Conservation (phyloP, 2,797 vertebrate species). For the Myripristis murdjan region DNA sequence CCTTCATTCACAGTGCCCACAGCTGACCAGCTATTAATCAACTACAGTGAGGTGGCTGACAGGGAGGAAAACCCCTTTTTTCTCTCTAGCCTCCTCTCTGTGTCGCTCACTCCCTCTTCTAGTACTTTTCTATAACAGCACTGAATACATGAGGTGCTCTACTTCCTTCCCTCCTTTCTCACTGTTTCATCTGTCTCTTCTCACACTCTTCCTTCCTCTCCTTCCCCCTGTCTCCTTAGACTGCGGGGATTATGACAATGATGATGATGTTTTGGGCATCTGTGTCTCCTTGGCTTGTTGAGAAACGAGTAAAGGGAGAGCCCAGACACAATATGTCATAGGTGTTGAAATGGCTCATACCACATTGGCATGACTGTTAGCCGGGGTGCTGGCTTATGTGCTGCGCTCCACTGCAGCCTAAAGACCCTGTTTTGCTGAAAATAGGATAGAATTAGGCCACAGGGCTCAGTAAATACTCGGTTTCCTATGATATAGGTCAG, state of each 20-base stretch:
- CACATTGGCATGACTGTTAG: constrained; percentile 43
- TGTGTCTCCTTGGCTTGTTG: constrained; percentile 60
- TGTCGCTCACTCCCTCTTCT: constrained; percentile 44
- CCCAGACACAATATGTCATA: constrained; percentile 73
- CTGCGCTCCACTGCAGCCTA: constrained; percentile 12
- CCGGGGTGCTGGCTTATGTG: constrained; percentile 33
- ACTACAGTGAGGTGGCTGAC: constrained; percentile 50
- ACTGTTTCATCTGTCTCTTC: constrained; percentile 26
- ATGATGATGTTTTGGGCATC: constrained; percentile 66
- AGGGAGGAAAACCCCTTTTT: constrained; percentile 50
- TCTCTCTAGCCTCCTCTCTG: constrained; percentile 38
- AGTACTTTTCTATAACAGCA: constrained; percentile 67
- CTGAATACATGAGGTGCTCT: constrained; percentile 45
- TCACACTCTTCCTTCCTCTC: constrained; percentile 30
- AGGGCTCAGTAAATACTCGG: not conserved
- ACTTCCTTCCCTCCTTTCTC: constrained; percentile 16
- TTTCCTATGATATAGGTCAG: not conserved
- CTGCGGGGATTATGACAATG: constrained; percentile 62
- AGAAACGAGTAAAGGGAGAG: constrained; percentile 55
- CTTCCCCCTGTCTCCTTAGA: constrained; percentile 13
- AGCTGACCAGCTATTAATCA: constrained; percentile 68
- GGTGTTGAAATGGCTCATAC: constrained; percentile 70
- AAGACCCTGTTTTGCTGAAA: constrained; percentile 1
- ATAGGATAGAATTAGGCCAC: constrained; percentile 1
- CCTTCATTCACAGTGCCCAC: constrained; percentile 37